Conservation (phyloP, 2,888 invertebrate species). For the Pristionchus mayeri region DNA sequence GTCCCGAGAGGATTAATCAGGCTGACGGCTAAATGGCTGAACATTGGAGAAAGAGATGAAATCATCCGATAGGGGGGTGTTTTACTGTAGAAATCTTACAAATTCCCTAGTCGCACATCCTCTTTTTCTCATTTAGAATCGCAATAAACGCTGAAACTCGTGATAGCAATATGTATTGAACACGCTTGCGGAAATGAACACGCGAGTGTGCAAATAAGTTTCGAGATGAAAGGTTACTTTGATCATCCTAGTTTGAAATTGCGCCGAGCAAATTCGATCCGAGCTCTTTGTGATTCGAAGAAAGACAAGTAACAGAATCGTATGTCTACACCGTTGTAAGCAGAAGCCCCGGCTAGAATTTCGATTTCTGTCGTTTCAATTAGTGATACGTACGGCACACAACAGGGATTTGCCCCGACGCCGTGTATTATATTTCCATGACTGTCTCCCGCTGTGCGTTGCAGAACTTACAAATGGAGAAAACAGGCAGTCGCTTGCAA, state of each 20-base stretch:
- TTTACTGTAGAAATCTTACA: background rate
- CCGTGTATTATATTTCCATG: background rate
- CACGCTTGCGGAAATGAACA: background rate
- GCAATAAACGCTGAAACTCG: conserved; percentile 4
- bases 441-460: background rate
- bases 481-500: background rate
- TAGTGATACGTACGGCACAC: conserved; percentile 16
- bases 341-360: conserved; percentile 25
- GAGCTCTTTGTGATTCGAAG: background rate
- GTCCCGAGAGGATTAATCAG: conserved; percentile 11
- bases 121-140: background rate
- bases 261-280: background rate
- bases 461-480: background rate
- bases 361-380: conserved; percentile 37
- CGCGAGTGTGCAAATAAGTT: background rate
- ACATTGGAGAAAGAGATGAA: background rate
- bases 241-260: background rate
- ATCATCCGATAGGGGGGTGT: background rate
- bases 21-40: background rate
- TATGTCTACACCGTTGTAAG: background rate
- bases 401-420: background rate
- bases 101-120: background rate
- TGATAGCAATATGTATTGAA: background rate
- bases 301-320: background rate
- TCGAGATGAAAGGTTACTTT: conserved; percentile 5